Percentiles rank a stretch among this genome's conserved stretches.
phyloP scores from a whole-genome alignment of 2,888 invertebrate genomes.

The Lingula anatina region DNA sequence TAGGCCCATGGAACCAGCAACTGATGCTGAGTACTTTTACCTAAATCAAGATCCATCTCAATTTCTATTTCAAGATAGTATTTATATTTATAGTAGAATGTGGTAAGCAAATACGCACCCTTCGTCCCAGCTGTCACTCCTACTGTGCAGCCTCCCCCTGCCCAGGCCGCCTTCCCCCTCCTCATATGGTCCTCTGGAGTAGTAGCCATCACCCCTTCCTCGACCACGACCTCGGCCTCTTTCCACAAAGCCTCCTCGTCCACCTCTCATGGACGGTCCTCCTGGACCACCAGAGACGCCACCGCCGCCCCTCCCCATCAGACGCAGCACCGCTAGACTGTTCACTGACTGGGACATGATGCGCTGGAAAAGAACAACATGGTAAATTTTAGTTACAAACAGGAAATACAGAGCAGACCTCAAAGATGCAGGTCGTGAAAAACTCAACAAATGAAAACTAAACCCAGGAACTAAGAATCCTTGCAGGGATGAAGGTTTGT shows the following conservation, averaged over 20 bases:
- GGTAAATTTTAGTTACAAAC: too few relatives aligned
- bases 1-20: too few relatives aligned
- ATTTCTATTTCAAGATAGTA: too few relatives aligned
- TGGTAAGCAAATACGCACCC: slow-evolving; percentile 27
- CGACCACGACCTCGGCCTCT: slow-evolving; percentile 54
- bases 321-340: slow-evolving; percentile 55
- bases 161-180: slow-evolving; percentile 41
- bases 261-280: slow-evolving; percentile 31
- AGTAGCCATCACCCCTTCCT: slow-evolving; percentile 46
- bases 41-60: too few relatives aligned
- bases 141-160: slow-evolving; percentile 24
- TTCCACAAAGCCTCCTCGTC: slow-evolving; percentile 39
- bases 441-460: too few relatives aligned
- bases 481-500: too few relatives aligned
- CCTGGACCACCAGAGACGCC: not conserved
- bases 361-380: slow-evolving; percentile 52
- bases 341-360: slow-evolving; percentile 56
- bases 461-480: too few relatives aligned
- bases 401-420: too few relatives aligned
- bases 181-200: slow-evolving; percentile 34
- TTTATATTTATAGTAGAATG: too few relatives aligned
- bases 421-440: too few relatives aligned
- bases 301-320: slow-evolving; percentile 43
- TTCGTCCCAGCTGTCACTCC: slow-evolving; percentile 50
- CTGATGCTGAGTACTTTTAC: too few relatives aligned